Evolutionary conservation across 2,113 vertebrate genomes (phyloP), one percentile per base, ranked within the genome.

Genomic region (Xiphophorus maculatus): DNA sequence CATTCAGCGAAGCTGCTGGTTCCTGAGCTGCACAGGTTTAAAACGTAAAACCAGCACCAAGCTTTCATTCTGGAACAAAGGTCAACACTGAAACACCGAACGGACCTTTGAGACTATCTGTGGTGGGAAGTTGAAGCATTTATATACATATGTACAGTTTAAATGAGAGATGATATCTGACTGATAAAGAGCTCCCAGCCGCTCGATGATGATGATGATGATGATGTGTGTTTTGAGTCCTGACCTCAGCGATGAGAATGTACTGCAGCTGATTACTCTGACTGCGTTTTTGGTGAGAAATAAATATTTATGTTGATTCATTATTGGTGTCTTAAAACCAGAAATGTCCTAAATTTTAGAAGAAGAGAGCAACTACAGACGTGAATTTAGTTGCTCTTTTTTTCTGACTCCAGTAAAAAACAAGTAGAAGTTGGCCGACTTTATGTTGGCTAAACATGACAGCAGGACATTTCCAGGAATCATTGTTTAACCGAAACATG

Each of bases 251-350:
- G 71, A 54, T 19, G 1, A 60, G 62, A 76, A 0, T 73, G 60
- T 32, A 64, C 70, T 83, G n/a, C 64, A 58, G 65, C 12, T 68
- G 32, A 64, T 76, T 28, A 72, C 63, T 63, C 32, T 48, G 37
- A 76, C 42, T 73, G 35, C 7, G 9, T n/a, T 11, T 80, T 32
- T 84, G 28, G 60, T 35, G 27, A 71, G 40, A 82, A 87, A 87
- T 91, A 82, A 89, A 88, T 54, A n/a, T 42, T 42, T 17, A 19
- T 44, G 8, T 17, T 6, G 63, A 37, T 33, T 7, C 4, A 4
- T 37, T 15, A 27, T 51, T 69, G 29, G 9, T 69, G 44, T 25
- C 42, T 25, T 69, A 17, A n/a, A 28, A 33, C 40, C 15, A 40
- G 10, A 42, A 27, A 12, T 69, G 66, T 30, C 4, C n/a, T 66